Percentiles rank a stretch among this genome's conserved stretches.
phyloP scores from a whole-genome alignment of 2,888 invertebrate species.

The Parnassius orleans region DNA sequence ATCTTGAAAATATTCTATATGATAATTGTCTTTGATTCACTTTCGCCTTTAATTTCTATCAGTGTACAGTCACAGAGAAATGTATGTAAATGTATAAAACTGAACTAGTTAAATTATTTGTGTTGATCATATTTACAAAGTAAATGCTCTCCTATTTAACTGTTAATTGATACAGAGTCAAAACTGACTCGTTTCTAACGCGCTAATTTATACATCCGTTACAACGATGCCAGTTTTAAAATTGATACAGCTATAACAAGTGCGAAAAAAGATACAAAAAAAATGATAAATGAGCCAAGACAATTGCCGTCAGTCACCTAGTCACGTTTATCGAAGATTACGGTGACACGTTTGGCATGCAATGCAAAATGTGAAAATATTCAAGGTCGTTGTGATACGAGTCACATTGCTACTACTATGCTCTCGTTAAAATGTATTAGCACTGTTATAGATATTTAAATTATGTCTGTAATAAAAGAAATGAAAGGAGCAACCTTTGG shows the following conservation, averaged over 20 bases:
- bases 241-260: constrained; percentile 3
- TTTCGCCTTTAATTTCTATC: too few relatives aligned
- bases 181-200: background rate
- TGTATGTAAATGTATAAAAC: background rate
- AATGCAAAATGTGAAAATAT: constrained; percentile 39
- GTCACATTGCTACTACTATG: background rate
- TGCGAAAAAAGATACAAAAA: constrained; percentile 13
- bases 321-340: constrained; percentile 44
- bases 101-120: background rate
- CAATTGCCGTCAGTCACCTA: constrained; percentile 44
- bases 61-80: too few relatives aligned
- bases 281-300: constrained; percentile 37
- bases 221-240: background rate
- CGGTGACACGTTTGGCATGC: constrained; percentile 45
- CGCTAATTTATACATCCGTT: constrained; percentile 11
- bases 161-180: background rate
- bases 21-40: too few relatives aligned
- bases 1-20: too few relatives aligned
- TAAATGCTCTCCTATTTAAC: background rate
- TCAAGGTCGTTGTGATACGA: constrained; percentile 35
- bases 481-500: too few relatives aligned
- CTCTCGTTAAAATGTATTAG: background rate
- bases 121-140: background rate
- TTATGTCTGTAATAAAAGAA: background rate
- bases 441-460: background rate